Percentiles rank a stretch among this genome's conserved stretches.
Evolutionary conservation across 2,888 invertebrate genomes (phyloP).

Genomic region (Germaria angustata): DNA sequence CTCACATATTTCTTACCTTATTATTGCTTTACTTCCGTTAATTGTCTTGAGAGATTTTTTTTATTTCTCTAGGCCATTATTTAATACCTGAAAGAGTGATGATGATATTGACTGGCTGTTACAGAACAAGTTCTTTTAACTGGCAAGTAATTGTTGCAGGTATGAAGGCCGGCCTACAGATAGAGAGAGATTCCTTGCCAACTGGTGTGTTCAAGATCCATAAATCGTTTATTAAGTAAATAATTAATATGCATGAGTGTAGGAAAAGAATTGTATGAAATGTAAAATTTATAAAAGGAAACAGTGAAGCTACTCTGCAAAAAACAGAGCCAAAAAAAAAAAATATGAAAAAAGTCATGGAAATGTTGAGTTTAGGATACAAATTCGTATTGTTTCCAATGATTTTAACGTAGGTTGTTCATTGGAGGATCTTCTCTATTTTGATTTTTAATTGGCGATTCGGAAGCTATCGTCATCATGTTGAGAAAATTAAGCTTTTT

Average conservation of each 20-base stretch:
- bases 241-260: constrained; percentile 51
- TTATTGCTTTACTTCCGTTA: constrained; percentile 39
- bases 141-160: background rate
- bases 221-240: constrained; percentile 63
- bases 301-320: too few species aligned
- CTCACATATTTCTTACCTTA: background rate
- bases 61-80: constrained; percentile 26
- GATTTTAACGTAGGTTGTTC: too few species aligned
- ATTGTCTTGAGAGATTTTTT: constrained; percentile 52
- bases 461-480: too few species aligned
- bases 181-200: constrained; percentile 17
- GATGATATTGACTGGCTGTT: background rate
- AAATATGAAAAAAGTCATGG: too few species aligned
- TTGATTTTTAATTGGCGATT: too few species aligned
- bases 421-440: too few species aligned
- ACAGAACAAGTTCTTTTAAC: constrained; percentile 13
- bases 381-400: too few species aligned
- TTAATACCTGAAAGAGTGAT: background rate
- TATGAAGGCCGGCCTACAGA: background rate
- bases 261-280: constrained; percentile 2
- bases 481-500: too few species aligned
- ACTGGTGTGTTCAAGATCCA: constrained; percentile 51
- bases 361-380: too few species aligned
- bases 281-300: too few species aligned
- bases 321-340: too few species aligned